Evolutionary conservation across 2,113 vertebrate genomes (phyloP), one percentile per base, ranked within the genome.

Genomic region (Thalassarche chlororhynchos): DNA sequence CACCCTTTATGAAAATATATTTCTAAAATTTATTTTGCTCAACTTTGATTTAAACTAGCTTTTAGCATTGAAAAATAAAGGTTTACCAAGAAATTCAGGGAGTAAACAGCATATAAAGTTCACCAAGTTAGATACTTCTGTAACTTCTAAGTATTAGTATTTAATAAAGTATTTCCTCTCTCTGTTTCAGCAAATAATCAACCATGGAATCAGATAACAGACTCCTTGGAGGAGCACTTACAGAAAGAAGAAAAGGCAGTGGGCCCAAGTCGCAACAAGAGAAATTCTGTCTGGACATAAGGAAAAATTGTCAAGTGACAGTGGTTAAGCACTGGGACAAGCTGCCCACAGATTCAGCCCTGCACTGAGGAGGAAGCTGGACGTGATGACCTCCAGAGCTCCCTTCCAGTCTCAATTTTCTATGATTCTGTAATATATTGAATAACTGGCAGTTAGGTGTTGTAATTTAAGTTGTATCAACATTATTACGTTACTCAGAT

Each of bases 141-240:
- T 40, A 69, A n/a, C n/a, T 66, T 51, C 84, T n/a, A n/a, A 38
- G 38, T 38, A 38, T 38, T 38, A 38, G 38, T 38, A 38, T 38
- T 38, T 24, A 34, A 36, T n/a, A 32, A 75, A 49, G 20, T 6
- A 18, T 17, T 60, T 64, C 49, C 62, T 34, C 42, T 21, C 23
- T 64, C 42, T 83, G 40, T 69, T 68, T 54, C 29, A 55, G 57
- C 19, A 31, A 91, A 71, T 13, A 66, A 42, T 17, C 31, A 38
- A 8, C 20, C 44, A 17, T 23, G 34, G 38, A 54, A 75, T 49
- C 54, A 62, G 54, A 5, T 29, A 62, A 62, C 32, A 49, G 47
- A 46, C 12, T 70, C 61, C 54, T 81, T 0, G 0, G 47, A 36
- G 55, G 2, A 49, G 36, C 66, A 57, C 0, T 0, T 23, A 24